These are phyloP conservation scores for Polydrusus cervinus DNA, from an alignment of 2,888 invertebrate genomes.

Conservation along the genomic window DNA sequence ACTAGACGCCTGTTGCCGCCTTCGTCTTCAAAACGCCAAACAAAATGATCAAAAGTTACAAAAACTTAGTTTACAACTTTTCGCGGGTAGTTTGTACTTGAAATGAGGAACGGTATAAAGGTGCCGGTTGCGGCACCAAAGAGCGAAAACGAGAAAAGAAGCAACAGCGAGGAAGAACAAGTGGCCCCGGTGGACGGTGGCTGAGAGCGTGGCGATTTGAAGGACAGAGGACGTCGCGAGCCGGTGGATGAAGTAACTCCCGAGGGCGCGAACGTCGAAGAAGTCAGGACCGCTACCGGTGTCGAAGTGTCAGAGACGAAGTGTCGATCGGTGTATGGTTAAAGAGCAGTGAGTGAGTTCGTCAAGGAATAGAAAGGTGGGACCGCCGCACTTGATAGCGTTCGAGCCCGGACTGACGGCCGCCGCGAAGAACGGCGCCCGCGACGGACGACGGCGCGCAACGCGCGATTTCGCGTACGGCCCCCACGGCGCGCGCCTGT, in stretches of 20 bases:
- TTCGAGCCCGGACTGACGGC: constrained; percentile 74
- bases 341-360: constrained; percentile 53
- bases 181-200: constrained; percentile 31
- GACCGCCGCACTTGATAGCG: constrained; percentile 77
- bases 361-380: constrained; percentile 65
- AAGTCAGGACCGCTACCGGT: constrained; percentile 33
- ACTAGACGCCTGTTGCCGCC: constrained; percentile 69
- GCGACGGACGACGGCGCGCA: constrained; percentile 35
- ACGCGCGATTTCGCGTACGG: constrained; percentile 41
- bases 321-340: constrained; percentile 46
- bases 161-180: constrained; percentile 30
- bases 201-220: constrained; percentile 48
- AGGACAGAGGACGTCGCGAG: constrained; percentile 50
- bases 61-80: constrained; percentile 56
- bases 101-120: constrained; percentile 50
- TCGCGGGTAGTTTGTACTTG: constrained; percentile 53
- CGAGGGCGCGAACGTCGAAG: constrained; percentile 43
- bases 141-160: constrained; percentile 38
- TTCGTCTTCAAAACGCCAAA: constrained; percentile 67
- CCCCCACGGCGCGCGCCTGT: constrained; percentile 50
- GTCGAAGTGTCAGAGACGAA: constrained; percentile 35
- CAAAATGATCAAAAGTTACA: constrained; percentile 58
- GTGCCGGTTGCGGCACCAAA: constrained; percentile 37
- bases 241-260: constrained; percentile 37
- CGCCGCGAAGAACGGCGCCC: constrained; percentile 41